Conservation (phyloP, 2,113 vertebrate species). For the Hippocampus zosterae region DNA sequence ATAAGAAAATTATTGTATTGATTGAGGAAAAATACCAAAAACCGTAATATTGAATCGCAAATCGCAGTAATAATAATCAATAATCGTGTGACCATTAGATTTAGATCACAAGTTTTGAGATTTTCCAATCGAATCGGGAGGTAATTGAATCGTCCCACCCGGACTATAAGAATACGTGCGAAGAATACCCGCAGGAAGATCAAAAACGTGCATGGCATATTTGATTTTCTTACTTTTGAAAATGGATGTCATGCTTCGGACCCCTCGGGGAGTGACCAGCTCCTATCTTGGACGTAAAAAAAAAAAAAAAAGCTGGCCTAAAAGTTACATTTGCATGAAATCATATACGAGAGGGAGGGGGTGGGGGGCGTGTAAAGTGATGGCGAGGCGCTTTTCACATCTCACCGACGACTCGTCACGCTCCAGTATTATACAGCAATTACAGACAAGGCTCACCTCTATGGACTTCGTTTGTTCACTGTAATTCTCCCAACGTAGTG, state of each 20-base stretch:
- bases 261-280: constrained; percentile 18
- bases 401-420: constrained; percentile 59
- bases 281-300: constrained; percentile 32
- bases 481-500: constrained; percentile 52
- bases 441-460: constrained; percentile 66
- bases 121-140: too few relatives aligned
- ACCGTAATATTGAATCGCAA: too few relatives aligned
- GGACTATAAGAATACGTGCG: too few relatives aligned
- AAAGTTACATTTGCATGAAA: constrained; percentile 68
- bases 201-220: constrained; percentile 10
- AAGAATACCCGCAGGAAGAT: neutral
- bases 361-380: constrained; percentile 60
- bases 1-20: too few relatives aligned
- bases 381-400: constrained; percentile 65
- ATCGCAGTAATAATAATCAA: too few relatives aligned
- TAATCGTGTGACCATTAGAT: too few relatives aligned
- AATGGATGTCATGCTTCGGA: neutral
- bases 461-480: constrained; percentile 53
- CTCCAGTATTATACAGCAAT: constrained; percentile 64
- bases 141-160: too few relatives aligned
- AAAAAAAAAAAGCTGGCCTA: constrained; percentile 45
- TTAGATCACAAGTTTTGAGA: too few relatives aligned
- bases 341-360: constrained; percentile 48
- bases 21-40: too few relatives aligned
- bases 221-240: constrained; percentile 18